phyloP scores from a whole-genome alignment of 1,140 invertebrate genomes.

The Diorhabda elongata region DNA sequence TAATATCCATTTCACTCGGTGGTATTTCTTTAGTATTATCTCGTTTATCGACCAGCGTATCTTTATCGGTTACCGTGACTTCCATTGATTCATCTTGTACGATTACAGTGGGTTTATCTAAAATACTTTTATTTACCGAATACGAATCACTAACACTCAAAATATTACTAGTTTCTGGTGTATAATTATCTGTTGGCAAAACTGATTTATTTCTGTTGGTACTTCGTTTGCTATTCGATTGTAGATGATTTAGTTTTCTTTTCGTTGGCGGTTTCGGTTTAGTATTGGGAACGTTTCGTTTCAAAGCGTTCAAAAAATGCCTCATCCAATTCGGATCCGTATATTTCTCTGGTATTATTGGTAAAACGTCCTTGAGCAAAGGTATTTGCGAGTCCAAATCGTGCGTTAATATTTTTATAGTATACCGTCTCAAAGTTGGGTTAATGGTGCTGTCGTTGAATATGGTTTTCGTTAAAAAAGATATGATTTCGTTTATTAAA shows the following conservation, averaged over 20 bases:
- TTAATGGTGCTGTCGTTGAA: no score
- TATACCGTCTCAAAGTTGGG: no score
- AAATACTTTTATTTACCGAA: background rate
- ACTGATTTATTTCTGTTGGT: background rate
- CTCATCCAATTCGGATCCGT: no score
- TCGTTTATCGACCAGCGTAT: background rate
- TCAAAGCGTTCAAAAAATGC: no score
- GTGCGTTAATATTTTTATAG: no score
- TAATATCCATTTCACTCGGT: background rate
- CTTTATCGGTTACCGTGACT: conserved; percentile 4
- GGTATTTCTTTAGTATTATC: background rate
- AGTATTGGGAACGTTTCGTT: no score
- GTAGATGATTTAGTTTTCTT: background rate
- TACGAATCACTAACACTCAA: background rate
- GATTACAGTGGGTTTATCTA: background rate
- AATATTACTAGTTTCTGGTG: background rate
- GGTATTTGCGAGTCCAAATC: no score
- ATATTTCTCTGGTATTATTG: no score
- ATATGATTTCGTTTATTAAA: no score
- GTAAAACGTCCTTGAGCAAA: no score
- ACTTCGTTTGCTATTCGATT: background rate
- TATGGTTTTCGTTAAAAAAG: no score
- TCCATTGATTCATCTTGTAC: conserved; percentile 16
- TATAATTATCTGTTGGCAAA: background rate
- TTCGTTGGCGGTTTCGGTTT: background rate